A percentile compares a stretch with the other conserved stretches of the same genome.
These are phyloP conservation scores for Tauraco hartlaubi DNA, from an alignment of 2,797 vertebrate genomes.

Conservation along the genomic window DNA sequence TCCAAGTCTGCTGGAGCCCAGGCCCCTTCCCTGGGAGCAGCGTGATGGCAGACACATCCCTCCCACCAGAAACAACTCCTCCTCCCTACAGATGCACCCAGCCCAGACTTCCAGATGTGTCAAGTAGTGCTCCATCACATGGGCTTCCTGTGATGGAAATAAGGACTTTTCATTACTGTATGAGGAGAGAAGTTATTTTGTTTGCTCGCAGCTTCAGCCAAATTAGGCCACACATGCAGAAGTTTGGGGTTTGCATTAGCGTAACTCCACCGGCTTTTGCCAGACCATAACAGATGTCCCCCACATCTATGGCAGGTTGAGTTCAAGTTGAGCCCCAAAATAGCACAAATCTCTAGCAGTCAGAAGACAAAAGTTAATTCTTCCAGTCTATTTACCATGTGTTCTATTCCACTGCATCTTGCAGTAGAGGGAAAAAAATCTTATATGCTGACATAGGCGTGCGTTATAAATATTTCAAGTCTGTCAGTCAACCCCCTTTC, in stretches of 20 bases:
- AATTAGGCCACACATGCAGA: constrained; percentile 42
- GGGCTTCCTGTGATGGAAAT: background rate
- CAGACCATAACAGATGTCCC: constrained; percentile 41
- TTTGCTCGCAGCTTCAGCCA: constrained; percentile 39
- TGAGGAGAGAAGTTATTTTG: background rate
- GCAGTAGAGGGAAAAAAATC: background rate
- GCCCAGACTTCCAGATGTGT: background rate
- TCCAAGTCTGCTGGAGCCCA: background rate
- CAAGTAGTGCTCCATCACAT: background rate
- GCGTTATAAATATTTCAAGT: constrained; percentile 3
- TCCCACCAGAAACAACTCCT: background rate
- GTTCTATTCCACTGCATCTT: constrained; percentile 2
- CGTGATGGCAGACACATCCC: background rate
- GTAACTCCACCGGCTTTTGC: constrained; percentile 21
- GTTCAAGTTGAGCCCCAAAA: background rate
- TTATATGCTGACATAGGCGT: background rate
- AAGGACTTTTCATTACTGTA: constrained; percentile 21
- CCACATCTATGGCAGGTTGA: constrained; percentile 41
- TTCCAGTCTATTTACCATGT: constrained; percentile 25
- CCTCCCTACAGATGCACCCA: background rate
- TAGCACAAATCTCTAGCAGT: constrained; percentile 2
- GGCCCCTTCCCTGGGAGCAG: background rate
- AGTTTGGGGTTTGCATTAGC: constrained; percentile 33
- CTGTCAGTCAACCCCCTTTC: constrained; percentile 1
- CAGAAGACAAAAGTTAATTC: constrained; percentile 17